Conservation (phyloP, 2,113 vertebrate species). For the Nansenia antarctica region DNA sequence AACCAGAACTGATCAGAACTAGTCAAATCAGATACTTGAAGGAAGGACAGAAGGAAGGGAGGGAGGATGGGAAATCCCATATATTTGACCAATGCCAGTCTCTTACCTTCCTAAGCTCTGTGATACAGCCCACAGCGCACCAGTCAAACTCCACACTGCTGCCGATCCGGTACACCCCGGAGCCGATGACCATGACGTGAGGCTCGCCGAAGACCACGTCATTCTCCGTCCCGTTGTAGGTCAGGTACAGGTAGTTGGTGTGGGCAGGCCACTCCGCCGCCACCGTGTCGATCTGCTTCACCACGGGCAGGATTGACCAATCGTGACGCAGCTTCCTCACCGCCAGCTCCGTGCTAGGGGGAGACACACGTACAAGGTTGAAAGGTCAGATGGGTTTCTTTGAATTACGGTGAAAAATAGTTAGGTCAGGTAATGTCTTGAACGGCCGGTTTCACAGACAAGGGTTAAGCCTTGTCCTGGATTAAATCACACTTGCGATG, state of each 20-base stretch:
- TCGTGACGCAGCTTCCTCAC: slow-evolving; percentile 90
- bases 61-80: too few species aligned
- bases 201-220: slow-evolving; percentile 84
- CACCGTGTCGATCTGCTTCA: slow-evolving; percentile 97
- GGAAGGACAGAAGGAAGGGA: too few species aligned
- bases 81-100: too few species aligned
- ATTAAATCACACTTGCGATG: too few species aligned
- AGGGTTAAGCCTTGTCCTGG: too few species aligned
- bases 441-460: too few species aligned
- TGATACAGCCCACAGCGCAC: slow-evolving; percentile 96
- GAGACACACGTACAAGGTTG: not conserved
- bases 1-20: too few species aligned
- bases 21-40: too few species aligned
- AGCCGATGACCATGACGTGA: slow-evolving; percentile 94
- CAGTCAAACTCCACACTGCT: slow-evolving; percentile 98
- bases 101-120: slow-evolving; percentile 89
- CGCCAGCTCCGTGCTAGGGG: slow-evolving; percentile 88
- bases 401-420: too few species aligned
- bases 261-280: slow-evolving; percentile 94
- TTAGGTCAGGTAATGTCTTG: too few species aligned
- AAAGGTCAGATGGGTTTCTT: too few species aligned
- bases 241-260: slow-evolving; percentile 97
- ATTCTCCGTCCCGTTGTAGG: slow-evolving; percentile 84
- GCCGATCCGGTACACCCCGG: slow-evolving; percentile 95
- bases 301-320: slow-evolving; percentile 87